Base-by-base conservation (phyloP, 2,797 vertebrate species). In the Sciurus carolinensis region DNA sequence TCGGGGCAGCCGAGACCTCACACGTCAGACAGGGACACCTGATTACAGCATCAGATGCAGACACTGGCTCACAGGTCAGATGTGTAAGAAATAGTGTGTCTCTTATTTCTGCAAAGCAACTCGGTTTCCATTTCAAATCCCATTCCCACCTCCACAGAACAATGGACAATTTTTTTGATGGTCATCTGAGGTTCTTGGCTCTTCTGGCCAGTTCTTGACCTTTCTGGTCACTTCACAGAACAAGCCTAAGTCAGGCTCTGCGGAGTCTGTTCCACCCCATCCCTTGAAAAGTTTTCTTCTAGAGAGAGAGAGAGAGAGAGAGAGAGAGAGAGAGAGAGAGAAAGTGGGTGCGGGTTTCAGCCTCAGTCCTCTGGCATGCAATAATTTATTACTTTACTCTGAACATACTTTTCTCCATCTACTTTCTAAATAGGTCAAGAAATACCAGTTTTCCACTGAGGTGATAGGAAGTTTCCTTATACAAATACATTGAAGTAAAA, bases 401-500 rank as follows among this genome's bases (percentile, higher is more conserved):
- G 33, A 75, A n/a, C 18, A 26, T 54, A 82, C 62, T 82, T 92
- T 47, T 11, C 42, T 6, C 26, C 17, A 54, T 83, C 69, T 82
- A 33, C 39, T 90, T 81, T 89, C 85, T 54, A 54, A 76, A 64
- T 90, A 47, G n/a, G 36, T 62, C 44, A 76, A 82, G 86, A 89
- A 67, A 69, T 54, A 33, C 15, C 73, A 76, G 59, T 80, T 95
- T 96, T 69, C 87, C 5, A 50, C 57, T 91, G 80, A 88, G 52
- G 79, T 75, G 87, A 88, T 9, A 85, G 57, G 62, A 88, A 47
- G 36, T 83, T 91, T 88, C 36, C 87, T 93, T 91, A 57, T 64
- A 95, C 28, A 85, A 80, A 96, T 50, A 64, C 17, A 57, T 30
- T 62, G 80, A 83, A 92, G 64, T 52, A 59, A 87, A 93, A 87